These are phyloP conservation scores for Chaetogeoica ovagalla DNA, from an alignment of 2,888 invertebrate genomes.

Conservation along the genomic window DNA sequence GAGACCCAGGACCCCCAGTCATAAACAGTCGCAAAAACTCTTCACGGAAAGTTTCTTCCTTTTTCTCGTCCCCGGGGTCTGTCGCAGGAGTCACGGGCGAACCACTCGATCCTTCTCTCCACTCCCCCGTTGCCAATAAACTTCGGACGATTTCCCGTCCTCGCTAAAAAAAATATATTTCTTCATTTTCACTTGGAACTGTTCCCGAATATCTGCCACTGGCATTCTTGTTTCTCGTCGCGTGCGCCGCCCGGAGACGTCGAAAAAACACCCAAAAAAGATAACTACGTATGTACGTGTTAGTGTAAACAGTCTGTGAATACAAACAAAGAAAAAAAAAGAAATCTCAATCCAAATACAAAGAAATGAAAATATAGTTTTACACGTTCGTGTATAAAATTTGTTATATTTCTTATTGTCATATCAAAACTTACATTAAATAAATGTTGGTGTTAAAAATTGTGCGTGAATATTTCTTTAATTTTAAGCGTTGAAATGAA, in stretches of 20 bases:
- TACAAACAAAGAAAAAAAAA: not conserved
- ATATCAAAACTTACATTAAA: too few species aligned
- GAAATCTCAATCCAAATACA: conserved; percentile 2
- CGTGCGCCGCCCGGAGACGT: not conserved
- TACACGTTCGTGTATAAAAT: not conserved
- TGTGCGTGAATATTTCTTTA: too few species aligned
- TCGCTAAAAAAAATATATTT: conserved; percentile 36
- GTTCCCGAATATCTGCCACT: conserved; percentile 39
- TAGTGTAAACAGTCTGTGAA: not conserved
- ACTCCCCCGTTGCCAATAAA: conserved; percentile 38
- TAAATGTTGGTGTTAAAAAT: too few species aligned
- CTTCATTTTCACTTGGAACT: conserved; percentile 44
- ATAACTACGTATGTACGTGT: not conserved
- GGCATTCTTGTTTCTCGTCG: conserved; percentile 2
- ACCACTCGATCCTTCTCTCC: not conserved
- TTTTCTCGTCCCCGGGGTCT: not conserved
- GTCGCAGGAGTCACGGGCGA: not conserved
- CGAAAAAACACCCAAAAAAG: not conserved
- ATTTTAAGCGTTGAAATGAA: too few species aligned
- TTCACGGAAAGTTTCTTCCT: conserved; percentile 31
- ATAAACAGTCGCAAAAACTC: conserved; percentile 39
- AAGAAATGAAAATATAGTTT: not conserved
- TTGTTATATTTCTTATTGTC: too few species aligned
- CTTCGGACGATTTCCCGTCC: conserved; percentile 27
- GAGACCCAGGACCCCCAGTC: not conserved